Evolutionary conservation across 2,888 invertebrate genomes (phyloP).

Genomic region (Uropetala carovei): DNA sequence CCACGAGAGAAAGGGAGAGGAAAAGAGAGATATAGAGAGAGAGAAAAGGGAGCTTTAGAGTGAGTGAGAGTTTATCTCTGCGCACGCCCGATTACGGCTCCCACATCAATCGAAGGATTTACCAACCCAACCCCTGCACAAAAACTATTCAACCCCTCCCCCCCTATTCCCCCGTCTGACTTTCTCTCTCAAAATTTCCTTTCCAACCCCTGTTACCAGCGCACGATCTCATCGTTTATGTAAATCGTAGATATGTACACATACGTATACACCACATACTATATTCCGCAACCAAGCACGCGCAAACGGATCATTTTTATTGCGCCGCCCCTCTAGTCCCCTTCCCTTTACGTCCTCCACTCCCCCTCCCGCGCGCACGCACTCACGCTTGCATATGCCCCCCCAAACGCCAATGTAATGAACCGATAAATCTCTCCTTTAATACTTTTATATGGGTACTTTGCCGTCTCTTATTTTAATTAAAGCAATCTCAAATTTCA

Average conservation of each 20-base stretch:
- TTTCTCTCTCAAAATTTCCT: not conserved
- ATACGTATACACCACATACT: not conserved
- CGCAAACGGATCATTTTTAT: not conserved
- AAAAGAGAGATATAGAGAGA: not conserved
- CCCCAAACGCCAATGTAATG: not conserved
- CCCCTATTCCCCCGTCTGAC: not conserved
- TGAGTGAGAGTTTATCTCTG: constrained; percentile 45
- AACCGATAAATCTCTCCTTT: constrained; percentile 12
- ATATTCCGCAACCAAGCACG: not conserved
- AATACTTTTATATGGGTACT: not conserved
- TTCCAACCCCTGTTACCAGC: not conserved
- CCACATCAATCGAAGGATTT: constrained; percentile 59
- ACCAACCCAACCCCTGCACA: not conserved
- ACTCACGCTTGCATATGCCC: not conserved
- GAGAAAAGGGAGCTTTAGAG: not conserved
- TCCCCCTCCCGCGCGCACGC: not conserved
- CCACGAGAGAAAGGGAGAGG: not conserved
- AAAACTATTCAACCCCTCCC: not conserved
- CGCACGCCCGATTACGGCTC: constrained; percentile 55
- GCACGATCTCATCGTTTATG: not conserved
- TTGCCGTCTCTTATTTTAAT: constrained; percentile 47
- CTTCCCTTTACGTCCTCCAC: not conserved
- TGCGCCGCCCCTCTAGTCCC: not conserved
- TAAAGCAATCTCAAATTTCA: constrained; percentile 31
- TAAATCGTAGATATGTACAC: not conserved